Evolutionary conservation across 2,797 vertebrate species (phyloP).

Genomic region (Darevskia nairensis): DNA sequence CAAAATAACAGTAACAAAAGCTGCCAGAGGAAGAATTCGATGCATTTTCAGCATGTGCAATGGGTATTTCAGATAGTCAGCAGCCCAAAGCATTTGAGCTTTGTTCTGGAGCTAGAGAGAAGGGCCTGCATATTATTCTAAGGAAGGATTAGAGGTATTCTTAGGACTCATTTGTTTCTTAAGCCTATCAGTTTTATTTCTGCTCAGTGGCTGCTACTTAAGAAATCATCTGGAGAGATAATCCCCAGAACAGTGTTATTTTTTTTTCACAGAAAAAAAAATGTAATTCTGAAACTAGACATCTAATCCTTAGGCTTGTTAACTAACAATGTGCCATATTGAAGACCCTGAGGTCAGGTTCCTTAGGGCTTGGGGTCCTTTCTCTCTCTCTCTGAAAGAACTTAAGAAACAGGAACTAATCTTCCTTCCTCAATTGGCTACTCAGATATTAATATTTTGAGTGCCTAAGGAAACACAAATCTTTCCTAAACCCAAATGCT

Average conservation of each 20-base stretch:
- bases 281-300: conserved; percentile 26
- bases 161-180: background rate
- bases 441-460: conserved; percentile 2
- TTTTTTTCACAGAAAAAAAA: background rate
- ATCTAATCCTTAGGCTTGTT: conserved; percentile 29
- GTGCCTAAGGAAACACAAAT: background rate
- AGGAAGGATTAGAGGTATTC: conserved; percentile 6
- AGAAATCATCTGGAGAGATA: conserved; percentile 34
- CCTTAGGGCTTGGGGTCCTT: background rate
- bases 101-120: background rate
- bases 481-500: background rate
- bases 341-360: conserved; percentile 8
- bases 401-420: background rate
- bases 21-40: background rate
- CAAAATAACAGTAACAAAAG: conserved; percentile 17
- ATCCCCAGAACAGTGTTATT: conserved; percentile 8
- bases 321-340: conserved; percentile 22
- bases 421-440: background rate
- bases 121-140: background rate
- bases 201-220: conserved; percentile 32
- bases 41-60: background rate
- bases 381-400: background rate
- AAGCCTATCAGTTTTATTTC: conserved; percentile 40
- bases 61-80: background rate
- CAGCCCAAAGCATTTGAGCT: background rate